Conservation (phyloP, 1,140 invertebrate species). For the Oreohelix idahoensis region DNA sequence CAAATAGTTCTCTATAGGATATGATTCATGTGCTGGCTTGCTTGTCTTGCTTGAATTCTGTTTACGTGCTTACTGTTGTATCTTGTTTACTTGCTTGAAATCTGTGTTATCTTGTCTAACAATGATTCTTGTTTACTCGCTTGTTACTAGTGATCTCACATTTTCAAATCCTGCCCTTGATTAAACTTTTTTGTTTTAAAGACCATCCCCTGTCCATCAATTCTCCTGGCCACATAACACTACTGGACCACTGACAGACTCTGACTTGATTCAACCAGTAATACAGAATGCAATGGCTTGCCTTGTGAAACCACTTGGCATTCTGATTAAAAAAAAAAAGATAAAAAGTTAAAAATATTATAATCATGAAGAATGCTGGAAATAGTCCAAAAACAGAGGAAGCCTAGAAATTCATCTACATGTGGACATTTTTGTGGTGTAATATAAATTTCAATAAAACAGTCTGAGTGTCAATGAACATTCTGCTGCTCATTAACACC, state of each 20-base stretch:
- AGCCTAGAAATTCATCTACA: too few relatives aligned
- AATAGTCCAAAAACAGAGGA: too few relatives aligned
- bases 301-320: constrained; percentile 39
- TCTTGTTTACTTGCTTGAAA: constrained; percentile 25
- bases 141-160: neutral
- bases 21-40: neutral
- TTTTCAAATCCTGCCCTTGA: constrained; percentile 28
- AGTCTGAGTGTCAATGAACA: too few relatives aligned
- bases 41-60: constrained; percentile 33
- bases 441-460: too few relatives aligned
- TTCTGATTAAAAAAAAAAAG: constrained; percentile 36
- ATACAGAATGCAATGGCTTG: constrained; percentile 26
- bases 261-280: constrained; percentile 34
- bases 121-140: constrained; percentile 30
- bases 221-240: constrained; percentile 20
- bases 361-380: neutral
- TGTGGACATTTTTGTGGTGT: too few relatives aligned
- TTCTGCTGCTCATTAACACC: too few relatives aligned
- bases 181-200: constrained; percentile 24
- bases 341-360: constrained; percentile 11
- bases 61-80: neutral
- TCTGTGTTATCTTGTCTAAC: constrained; percentile 14
- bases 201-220: constrained; percentile 10
- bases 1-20: constrained; percentile 21
- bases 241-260: constrained; percentile 23